Evolutionary conservation across 2,888 invertebrate genomes (phyloP).

Genomic region (Drosophila anceps): DNA sequence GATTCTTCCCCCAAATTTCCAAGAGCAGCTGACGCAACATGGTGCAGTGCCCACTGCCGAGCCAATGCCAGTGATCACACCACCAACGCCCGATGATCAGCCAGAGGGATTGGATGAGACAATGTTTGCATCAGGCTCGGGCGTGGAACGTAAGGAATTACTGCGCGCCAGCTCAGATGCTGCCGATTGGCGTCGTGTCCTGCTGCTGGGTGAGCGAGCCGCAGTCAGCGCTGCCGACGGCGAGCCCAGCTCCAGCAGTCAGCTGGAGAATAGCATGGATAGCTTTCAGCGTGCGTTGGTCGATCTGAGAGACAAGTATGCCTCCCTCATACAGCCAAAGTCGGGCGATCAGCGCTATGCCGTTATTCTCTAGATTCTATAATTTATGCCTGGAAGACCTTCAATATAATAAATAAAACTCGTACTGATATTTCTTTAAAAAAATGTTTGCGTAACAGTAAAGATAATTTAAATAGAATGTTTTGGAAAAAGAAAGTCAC

Average conservation of each 20-base stretch:
- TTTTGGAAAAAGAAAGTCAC: not conserved
- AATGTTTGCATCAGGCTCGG: constrained; percentile 36
- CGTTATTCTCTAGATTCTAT: constrained; percentile 44
- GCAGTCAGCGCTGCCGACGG: constrained; percentile 4
- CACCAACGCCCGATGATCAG: constrained; percentile 48
- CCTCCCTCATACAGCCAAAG: constrained; percentile 52
- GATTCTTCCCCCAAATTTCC: constrained; percentile 38
- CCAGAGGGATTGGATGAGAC: constrained; percentile 53
- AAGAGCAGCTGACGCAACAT: constrained; percentile 38
- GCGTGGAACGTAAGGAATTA: constrained; percentile 36
- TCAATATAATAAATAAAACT: constrained; percentile 38
- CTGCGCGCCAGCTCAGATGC: constrained; percentile 56
- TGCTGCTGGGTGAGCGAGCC: constrained; percentile 66
- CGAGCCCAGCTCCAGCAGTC: constrained; percentile 38
- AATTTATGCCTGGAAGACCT: not conserved
- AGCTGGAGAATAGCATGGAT: constrained; percentile 70
- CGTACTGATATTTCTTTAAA: constrained; percentile 61
- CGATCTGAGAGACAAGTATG: constrained; percentile 73
- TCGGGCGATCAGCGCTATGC: constrained; percentile 52
- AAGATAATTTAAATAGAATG: not conserved
- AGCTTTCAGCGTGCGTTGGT: constrained; percentile 69
- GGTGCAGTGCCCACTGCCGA: constrained; percentile 48
- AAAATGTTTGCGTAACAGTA: not conserved
- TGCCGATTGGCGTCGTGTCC: constrained; percentile 69
- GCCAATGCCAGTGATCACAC: constrained; percentile 47